Base-by-base conservation (phyloP, 2,888 invertebrate genomes). In the Fissipunctia ypsillon region DNA sequence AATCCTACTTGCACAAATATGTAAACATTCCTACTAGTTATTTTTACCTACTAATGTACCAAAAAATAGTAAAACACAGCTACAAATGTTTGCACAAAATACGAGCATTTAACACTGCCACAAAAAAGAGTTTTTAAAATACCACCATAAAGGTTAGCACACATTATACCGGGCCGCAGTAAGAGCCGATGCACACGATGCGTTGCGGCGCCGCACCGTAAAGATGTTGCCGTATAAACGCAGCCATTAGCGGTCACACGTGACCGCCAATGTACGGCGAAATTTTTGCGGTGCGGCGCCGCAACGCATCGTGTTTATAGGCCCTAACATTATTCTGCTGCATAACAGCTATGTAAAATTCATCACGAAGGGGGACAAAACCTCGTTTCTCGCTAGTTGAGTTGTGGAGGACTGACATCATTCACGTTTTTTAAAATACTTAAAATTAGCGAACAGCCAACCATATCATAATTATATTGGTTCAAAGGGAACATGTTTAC, bases 91-190 rank as follows among this genome's bases (percentile, higher is more conserved):
- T 73, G 75, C 79, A 84, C 79, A 86, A 82, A 82, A 41, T 45
- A 78, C 16, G 0, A 61, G 35, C 43, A 64, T 63, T 68, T 67
- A 69, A 12, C 43, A 83, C 85, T 81, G 84, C 85, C 80, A 74
- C 4, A 5, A 4, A 19, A 60, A 64, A 43, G 63, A 73, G 81
- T 73, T 69, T 74, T 77, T 85, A 63, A 69, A 77, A 76, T 73
- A 77, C 52, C 61, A 69, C 22, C 43, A 59, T 41, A 60, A 70
- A 76, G 77, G 61, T 71, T 12, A 43, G 28, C 25, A 35, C 65
- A 66, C 38, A 81, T 31, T 65, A 50, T 59, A 56, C 7, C n/a
- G 65, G 59, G 56, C 67, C 57, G 50, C 28, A 50, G 1, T 9
- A n/a, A 48, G 2, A 38, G n/a, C n/a, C n/a, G n/a, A n/a, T n/a